These are phyloP conservation scores for Indicator indicator DNA, from an alignment of 2,113 vertebrate species.

Conservation along the genomic window DNA sequence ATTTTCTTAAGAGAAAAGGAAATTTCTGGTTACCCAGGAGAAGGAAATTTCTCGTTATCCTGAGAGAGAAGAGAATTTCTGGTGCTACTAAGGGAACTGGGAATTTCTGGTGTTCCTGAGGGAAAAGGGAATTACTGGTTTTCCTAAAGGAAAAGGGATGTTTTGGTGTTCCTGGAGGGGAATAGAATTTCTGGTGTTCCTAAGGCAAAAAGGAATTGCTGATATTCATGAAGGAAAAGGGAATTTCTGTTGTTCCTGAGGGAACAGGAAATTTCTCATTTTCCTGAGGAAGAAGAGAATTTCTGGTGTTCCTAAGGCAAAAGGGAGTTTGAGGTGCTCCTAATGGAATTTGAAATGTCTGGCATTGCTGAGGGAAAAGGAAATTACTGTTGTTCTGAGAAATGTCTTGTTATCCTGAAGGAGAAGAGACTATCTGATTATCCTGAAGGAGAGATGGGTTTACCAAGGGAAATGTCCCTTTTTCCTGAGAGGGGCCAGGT, in stretches of 20 bases:
- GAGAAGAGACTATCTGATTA: neutral
- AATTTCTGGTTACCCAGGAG: neutral
- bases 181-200: neutral
- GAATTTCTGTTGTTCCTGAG: neutral
- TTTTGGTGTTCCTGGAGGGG: neutral
- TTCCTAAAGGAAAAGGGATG: neutral
- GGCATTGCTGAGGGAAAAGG: neutral
- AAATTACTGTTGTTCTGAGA: neutral
- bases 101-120: neutral
- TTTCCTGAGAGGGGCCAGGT: neutral
- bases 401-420: neutral
- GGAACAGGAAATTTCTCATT: neutral
- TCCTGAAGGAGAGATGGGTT: fast-evolving
- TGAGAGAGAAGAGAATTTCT: neutral
- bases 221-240: neutral
- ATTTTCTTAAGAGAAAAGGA: too few relatives aligned
- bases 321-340: neutral
- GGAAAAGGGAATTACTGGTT: neutral
- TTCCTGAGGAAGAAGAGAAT: neutral
- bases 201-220: neutral
- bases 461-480: too few relatives aligned
- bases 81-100: neutral
- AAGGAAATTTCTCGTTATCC: neutral
- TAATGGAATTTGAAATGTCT: neutral
- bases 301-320: neutral